Evolutionary conservation across 2,888 invertebrate genomes (phyloP).

Genomic region (Blera fallax): DNA sequence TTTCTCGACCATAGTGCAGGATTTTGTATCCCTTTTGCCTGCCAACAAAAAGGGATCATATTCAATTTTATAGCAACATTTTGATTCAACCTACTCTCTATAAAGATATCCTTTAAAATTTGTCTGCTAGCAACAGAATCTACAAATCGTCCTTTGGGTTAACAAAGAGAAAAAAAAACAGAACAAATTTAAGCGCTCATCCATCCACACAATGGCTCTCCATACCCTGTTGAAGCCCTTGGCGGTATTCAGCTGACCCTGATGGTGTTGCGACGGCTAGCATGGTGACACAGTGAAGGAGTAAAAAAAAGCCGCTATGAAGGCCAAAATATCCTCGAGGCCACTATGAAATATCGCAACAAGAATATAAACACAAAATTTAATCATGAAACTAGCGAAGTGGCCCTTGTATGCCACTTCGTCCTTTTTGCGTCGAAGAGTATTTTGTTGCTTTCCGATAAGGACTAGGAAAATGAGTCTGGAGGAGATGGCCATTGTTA

Average conservation of each 20-base stretch:
- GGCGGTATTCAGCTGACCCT: background rate
- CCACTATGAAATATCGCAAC: background rate
- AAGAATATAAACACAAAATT: slow-evolving; percentile 27
- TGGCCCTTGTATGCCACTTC: background rate
- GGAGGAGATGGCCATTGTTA: background rate
- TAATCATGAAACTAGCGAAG: slow-evolving; percentile 10
- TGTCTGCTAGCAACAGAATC: background rate
- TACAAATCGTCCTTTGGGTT: background rate
- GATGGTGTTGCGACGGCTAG: background rate
- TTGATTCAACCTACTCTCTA: background rate
- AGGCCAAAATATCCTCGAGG: background rate
- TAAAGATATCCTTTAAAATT: background rate
- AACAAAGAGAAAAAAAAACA: no score
- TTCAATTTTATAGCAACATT: slow-evolving; percentile 23
- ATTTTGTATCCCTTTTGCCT: slow-evolving; percentile 12
- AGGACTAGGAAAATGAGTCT: background rate
- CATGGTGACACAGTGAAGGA: background rate
- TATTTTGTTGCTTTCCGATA: slow-evolving; percentile 8
- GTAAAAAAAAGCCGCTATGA: background rate
- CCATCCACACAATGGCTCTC: background rate
- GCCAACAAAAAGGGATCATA: slow-evolving; percentile 10
- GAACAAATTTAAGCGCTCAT: background rate
- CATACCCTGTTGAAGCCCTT: background rate
- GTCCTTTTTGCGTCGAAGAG: background rate
- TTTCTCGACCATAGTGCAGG: background rate